Evolutionary conservation across 2,888 invertebrate species (phyloP).

Genomic region (Drosophila subsilvestris): DNA sequence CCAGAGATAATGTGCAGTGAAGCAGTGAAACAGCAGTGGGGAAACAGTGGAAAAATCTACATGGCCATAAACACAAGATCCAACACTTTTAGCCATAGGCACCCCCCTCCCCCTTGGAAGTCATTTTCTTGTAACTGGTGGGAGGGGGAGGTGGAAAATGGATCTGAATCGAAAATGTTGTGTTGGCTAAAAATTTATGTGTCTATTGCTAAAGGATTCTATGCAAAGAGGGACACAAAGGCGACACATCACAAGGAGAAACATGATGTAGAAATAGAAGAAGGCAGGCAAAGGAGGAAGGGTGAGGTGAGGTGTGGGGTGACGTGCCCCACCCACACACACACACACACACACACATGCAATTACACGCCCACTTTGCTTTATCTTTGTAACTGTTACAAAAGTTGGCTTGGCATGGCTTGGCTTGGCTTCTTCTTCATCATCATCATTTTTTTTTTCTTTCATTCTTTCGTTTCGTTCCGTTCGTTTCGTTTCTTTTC

Average conservation of each 20-base stretch:
- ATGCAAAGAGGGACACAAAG: conserved; percentile 41
- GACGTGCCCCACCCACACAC: conserved; percentile 30
- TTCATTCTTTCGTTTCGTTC: conserved; percentile 22
- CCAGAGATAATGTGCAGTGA: conserved; percentile 34
- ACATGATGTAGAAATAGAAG: conserved; percentile 15
- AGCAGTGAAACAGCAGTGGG: conserved; percentile 15
- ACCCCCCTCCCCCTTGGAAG: conserved; percentile 32
- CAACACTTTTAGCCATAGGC: conserved; percentile 37
- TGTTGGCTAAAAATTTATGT: conserved; percentile 59
- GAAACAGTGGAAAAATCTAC: conserved; percentile 12
- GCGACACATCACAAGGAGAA: conserved; percentile 16
- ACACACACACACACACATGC: conserved; percentile 37
- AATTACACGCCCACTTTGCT: conserved; percentile 69
- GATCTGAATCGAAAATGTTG: conserved; percentile 61
- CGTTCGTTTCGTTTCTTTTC: conserved; percentile 52
- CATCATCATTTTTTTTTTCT: conserved; percentile 22
- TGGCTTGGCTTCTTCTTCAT: conserved; percentile 26
- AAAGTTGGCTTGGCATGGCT: conserved; percentile 49
- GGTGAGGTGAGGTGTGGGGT: conserved; percentile 32
- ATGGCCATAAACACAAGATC: conserved; percentile 37
- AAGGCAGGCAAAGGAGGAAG: conserved; percentile 32
- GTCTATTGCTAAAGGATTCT: conserved; percentile 47
- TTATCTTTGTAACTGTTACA: conserved; percentile 66
- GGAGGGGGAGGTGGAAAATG: conserved; percentile 34
- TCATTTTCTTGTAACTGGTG: conserved; percentile 55